Percentiles rank a stretch among this genome's conserved stretches.
Evolutionary conservation across 2,113 vertebrate species (phyloP).

Genomic region (Peromyscus leucopus): DNA sequence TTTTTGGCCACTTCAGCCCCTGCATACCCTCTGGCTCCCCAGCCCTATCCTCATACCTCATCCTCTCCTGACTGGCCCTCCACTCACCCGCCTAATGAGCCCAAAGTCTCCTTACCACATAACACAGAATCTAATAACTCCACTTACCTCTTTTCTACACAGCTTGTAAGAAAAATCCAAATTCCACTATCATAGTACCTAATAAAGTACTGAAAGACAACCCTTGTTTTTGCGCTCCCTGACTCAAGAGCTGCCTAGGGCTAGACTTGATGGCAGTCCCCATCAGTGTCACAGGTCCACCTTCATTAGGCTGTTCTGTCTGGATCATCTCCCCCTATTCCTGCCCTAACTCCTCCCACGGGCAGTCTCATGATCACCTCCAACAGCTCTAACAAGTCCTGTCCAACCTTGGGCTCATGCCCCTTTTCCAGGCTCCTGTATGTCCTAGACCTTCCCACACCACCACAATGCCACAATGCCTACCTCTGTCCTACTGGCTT

Average conservation of each 20-base stretch:
- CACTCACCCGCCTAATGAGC: not conserved
- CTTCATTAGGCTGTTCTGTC: not conserved
- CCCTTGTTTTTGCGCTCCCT: not conserved
- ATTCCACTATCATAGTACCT: accelerated
- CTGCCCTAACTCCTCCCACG: accelerated
- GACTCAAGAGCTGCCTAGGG: not conserved
- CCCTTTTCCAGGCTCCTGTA: no score
- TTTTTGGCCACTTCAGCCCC: not conserved
- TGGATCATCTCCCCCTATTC: not conserved
- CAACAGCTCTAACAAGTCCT: no score
- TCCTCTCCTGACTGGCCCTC: no score
- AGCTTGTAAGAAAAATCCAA: not conserved
- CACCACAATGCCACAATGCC: no score
- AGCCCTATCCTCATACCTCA: accelerated
- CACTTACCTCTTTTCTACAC: not conserved
- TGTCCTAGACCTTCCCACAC: not conserved
- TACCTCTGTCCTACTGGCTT: not conserved
- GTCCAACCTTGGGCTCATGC: accelerated
- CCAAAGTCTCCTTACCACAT: not conserved
- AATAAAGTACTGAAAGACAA: accelerated
- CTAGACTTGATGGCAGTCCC: not conserved
- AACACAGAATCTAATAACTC: not conserved
- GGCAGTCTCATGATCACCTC: no score
- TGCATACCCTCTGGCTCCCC: not conserved
- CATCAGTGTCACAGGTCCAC: accelerated